Evolutionary conservation across 2,797 vertebrate genomes (phyloP), one percentile per base, ranked within the genome.

Genomic region (Anisognathus igniventris): DNA sequence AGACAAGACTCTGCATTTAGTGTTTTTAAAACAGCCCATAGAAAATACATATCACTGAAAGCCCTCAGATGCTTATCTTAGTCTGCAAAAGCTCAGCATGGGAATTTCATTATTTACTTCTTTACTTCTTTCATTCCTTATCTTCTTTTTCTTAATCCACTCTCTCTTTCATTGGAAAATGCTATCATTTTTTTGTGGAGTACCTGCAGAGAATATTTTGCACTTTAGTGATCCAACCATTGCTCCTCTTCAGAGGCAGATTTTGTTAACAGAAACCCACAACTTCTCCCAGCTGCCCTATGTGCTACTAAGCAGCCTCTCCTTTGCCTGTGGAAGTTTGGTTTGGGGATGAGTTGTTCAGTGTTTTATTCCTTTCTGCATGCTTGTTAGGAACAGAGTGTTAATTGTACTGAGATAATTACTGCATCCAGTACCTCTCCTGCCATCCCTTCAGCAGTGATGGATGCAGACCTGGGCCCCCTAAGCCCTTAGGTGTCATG

Each of bases 131-230:
- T 70, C 18, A 31, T 88, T 74, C 35, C 65, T 82, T 82, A 75
- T 87, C 71, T 79, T 87, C 23, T 51, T 90, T 88, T 71, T 65
- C 58, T 58, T 65, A 65, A 87, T 72, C 81, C 25, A 20, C 33
- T n/a, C 10, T 56, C 42, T 76, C 48, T 66, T 73, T 64, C 44
- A 19, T 11, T 66, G 67, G 48, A 92, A 86, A 93, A 87, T 42
- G 11, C 12, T 42, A 2, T 42, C 5, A 12, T 7, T 40, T 61
- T 68, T 68, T n/a, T n/a, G 37, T 64, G 37, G 31, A 50, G 14
- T 44, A 53, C 31, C 37, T 80, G 40, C 40, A 86, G 17, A 92
- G 50, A 81, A 87, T 70, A 51, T 66, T 92, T 75, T 79, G 37
- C 44, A 75, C 23, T 84, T 60, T 4, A 33, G 25, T 39, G 54